Percentiles rank a stretch among this genome's conserved stretches.
These are phyloP conservation scores for Chironomus tentans DNA, from an alignment of 2,888 invertebrate species.

Conservation along the genomic window DNA sequence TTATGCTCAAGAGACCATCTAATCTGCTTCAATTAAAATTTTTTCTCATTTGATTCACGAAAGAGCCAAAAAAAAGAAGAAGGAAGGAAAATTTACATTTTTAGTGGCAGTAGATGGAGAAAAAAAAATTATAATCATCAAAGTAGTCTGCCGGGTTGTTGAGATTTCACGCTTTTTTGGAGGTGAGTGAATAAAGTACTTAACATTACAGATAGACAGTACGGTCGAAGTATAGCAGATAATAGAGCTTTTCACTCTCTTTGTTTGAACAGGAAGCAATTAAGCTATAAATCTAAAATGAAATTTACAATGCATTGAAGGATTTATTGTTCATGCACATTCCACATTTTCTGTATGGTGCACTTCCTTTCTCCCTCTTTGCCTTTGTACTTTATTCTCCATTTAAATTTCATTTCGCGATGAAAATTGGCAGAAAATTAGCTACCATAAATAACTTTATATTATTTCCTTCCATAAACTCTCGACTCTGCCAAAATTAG, in stretches of 20 bases:
- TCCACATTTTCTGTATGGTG: not conserved
- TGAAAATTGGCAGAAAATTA: slow-evolving; percentile 22
- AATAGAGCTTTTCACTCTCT: not conserved
- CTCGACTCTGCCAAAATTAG: not conserved
- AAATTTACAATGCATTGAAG: slow-evolving; percentile 23
- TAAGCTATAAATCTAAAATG: slow-evolving; percentile 26
- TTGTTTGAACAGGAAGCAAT: slow-evolving; percentile 20
- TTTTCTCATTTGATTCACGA: too few species aligned
- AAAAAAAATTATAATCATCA: not conserved
- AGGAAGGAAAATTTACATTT: too few species aligned
- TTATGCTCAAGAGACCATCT: slow-evolving; percentile 20
- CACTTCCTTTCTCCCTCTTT: not conserved
- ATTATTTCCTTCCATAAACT: not conserved
- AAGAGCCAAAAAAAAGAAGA: too few species aligned
- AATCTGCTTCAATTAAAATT: slow-evolving; percentile 21
- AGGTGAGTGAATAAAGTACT: too few species aligned
- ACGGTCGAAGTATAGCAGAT: not conserved
- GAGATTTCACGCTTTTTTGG: not conserved
- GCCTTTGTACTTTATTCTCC: not conserved
- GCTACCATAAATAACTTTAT: slow-evolving; percentile 3
- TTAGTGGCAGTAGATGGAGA: too few species aligned
- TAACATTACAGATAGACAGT: too few species aligned
- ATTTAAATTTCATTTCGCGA: not conserved
- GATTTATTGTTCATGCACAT: slow-evolving; percentile 15
- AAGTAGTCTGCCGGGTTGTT: not conserved